Conservation (phyloP, 1,140 invertebrate genomes). For the Gyrodactylus salaris region DNA sequence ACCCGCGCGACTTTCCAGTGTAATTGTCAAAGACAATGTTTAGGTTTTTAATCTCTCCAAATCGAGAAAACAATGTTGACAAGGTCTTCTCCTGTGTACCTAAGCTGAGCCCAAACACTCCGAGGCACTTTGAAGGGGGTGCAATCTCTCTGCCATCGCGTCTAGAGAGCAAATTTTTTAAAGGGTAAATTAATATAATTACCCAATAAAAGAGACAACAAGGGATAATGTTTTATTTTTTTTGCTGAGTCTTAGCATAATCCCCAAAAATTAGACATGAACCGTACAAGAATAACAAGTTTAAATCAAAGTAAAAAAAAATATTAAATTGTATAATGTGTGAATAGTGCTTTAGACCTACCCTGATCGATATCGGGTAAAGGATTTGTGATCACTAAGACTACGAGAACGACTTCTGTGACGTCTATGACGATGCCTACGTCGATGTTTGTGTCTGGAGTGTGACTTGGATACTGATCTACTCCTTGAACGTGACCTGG, state of each 20-base stretch:
- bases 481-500: neutral
- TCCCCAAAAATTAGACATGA: too few relatives aligned
- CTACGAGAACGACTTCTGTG: neutral
- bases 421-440: neutral
- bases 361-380: neutral
- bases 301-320: too few relatives aligned
- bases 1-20: constrained; percentile 64
- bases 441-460: too few relatives aligned
- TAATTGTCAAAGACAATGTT: constrained; percentile 55
- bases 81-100: constrained; percentile 64
- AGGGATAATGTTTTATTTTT: too few relatives aligned
- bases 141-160: constrained; percentile 37
- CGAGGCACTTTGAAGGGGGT: constrained; percentile 48
- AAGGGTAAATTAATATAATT: too few relatives aligned
- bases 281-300: too few relatives aligned
- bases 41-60: constrained; percentile 58
- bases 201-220: too few relatives aligned
- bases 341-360: neutral
- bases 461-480: too few relatives aligned
- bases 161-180: too few relatives aligned
- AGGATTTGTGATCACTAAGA: neutral
- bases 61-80: constrained; percentile 63
- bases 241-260: too few relatives aligned
- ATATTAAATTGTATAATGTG: too few relatives aligned
- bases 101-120: constrained; percentile 64